A percentile compares a stretch with the other conserved stretches of the same genome.
These are phyloP conservation scores for Cygnus atratus DNA, from an alignment of 2,113 vertebrate species.

Conservation along the genomic window DNA sequence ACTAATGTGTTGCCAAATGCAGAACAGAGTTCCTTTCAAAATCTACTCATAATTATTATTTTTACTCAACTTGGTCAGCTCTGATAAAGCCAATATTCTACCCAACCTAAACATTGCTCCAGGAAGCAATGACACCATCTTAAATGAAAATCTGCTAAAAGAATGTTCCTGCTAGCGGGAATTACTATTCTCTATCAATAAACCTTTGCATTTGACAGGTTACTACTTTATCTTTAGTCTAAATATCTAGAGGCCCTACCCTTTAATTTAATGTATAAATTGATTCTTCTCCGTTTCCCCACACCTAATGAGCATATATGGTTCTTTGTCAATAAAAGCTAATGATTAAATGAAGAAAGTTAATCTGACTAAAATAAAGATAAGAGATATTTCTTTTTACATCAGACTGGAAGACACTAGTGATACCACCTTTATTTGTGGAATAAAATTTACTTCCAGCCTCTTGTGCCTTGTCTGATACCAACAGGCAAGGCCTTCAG, in stretches of 20 bases:
- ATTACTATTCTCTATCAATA: not conserved
- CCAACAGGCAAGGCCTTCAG: not conserved
- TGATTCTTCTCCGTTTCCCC: slow-evolving; percentile 34
- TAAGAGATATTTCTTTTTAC: slow-evolving; percentile 51
- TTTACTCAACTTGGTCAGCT: not conserved
- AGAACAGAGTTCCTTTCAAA: not conserved
- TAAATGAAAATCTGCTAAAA: slow-evolving; percentile 35
- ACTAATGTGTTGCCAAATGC: not conserved
- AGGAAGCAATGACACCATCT: not conserved
- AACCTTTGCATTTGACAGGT: slow-evolving; percentile 9
- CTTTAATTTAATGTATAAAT: slow-evolving; percentile 59
- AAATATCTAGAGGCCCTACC: slow-evolving; percentile 31
- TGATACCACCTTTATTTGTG: not conserved
- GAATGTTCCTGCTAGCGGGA: not conserved
- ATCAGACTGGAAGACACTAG: slow-evolving; percentile 27
- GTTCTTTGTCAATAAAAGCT: slow-evolving; percentile 60
- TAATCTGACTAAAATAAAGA: slow-evolving; percentile 68
- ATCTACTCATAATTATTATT: not conserved
- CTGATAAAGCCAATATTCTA: not conserved
- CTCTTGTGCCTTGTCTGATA: not conserved
- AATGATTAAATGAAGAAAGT: slow-evolving; percentile 64
- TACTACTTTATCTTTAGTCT: slow-evolving; percentile 30
- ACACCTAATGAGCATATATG: slow-evolving; percentile 32
- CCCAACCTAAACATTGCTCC: not conserved
- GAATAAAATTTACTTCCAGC: slow-evolving; percentile 26